These are phyloP conservation scores for Bungarus multicinctus DNA, from an alignment of 2,113 vertebrate species.

Conservation along the genomic window DNA sequence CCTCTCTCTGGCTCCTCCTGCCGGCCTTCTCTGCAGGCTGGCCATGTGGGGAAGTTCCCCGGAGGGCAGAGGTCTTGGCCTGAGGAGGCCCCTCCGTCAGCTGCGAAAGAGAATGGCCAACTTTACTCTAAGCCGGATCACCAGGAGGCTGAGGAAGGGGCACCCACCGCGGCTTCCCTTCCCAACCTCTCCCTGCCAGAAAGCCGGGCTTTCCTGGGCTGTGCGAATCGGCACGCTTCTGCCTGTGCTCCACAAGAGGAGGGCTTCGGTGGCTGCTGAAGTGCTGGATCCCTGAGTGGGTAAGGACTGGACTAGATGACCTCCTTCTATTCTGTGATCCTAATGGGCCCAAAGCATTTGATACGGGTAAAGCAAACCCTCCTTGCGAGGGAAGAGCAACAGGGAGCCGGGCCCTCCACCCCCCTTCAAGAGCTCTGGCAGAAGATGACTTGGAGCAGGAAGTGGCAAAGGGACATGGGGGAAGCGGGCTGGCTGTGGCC, in stretches of 20 bases:
- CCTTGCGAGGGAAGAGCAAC: too few species aligned
- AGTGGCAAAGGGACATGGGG: too few species aligned
- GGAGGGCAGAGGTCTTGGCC: neutral
- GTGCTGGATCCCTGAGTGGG: neutral
- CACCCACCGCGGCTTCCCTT: neutral
- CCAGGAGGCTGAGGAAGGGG: too few species aligned
- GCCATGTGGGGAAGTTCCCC: neutral
- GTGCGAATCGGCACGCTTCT: neutral
- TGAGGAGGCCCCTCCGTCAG: too few species aligned
- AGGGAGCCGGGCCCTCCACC: too few species aligned
- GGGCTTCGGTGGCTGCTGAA: too few species aligned
- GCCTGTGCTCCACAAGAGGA: too few species aligned
- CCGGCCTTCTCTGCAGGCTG: accelerated
- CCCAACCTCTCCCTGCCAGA: neutral
- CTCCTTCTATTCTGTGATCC: neutral
- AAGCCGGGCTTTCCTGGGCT: neutral
- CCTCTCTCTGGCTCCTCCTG: accelerated
- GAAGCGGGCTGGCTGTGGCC: too few species aligned
- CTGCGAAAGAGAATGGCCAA: neutral
- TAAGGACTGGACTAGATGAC: neutral
- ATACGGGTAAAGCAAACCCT: too few species aligned
- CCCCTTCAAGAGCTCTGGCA: too few species aligned
- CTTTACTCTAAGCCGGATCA: neutral
- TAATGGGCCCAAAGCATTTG: neutral
- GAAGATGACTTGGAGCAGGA: too few species aligned